Evolutionary conservation across 1,140 invertebrate genomes (phyloP).

Genomic region (Zaprionus taronus): DNA sequence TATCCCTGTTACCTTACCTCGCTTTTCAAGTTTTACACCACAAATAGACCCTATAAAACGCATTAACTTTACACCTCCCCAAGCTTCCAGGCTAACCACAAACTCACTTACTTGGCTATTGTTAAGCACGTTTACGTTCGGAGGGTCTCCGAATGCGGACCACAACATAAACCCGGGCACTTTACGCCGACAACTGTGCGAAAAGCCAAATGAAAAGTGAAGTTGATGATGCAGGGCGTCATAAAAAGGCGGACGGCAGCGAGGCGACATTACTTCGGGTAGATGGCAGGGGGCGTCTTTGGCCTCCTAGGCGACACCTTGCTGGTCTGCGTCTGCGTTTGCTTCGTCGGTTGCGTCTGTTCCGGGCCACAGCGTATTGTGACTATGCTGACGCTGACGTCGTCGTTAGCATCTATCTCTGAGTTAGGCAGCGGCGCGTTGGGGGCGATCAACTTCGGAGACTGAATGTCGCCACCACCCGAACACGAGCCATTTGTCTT

Average conservation of each 20-base stretch:
- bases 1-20: neutral
- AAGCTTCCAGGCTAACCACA: slow-evolving; percentile 30
- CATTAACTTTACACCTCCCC: slow-evolving; percentile 20
- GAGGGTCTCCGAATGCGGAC: slow-evolving; percentile 32
- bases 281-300: slow-evolving; percentile 63
- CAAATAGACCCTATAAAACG: slow-evolving; percentile 14
- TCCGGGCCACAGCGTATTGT: slow-evolving; percentile 30
- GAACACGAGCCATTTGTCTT: slow-evolving; percentile 53
- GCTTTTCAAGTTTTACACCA: neutral
- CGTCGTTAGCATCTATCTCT: slow-evolving; percentile 40
- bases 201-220: slow-evolving; percentile 69
- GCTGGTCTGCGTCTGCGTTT: slow-evolving; percentile 46
- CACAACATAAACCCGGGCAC: slow-evolving; percentile 58
- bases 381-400: slow-evolving; percentile 60
- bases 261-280: slow-evolving; percentile 70
- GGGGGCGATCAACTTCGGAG: slow-evolving; percentile 30
- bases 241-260: slow-evolving; percentile 32
- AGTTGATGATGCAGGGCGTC: slow-evolving; percentile 38
- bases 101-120: slow-evolving; percentile 53
- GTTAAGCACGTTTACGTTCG: slow-evolving; percentile 10
- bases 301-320: slow-evolving; percentile 18
- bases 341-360: neutral
- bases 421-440: slow-evolving; percentile 37
- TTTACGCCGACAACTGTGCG: slow-evolving; percentile 64
- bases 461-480: slow-evolving; percentile 19